Evolutionary conservation across 2,113 vertebrate species (phyloP).

Genomic region (Numida meleagris): DNA sequence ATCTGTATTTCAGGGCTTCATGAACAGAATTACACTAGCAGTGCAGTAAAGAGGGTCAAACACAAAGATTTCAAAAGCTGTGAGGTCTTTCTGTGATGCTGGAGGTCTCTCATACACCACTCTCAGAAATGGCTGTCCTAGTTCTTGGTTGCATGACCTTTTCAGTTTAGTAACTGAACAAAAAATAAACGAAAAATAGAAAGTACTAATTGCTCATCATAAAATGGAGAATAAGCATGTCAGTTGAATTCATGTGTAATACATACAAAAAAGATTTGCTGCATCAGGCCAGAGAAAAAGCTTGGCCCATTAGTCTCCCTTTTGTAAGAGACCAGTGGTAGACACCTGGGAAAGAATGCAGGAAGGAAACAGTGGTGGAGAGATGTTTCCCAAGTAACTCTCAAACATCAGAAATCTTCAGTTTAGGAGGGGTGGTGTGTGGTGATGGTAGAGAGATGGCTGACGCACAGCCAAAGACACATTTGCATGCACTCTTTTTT

Average conservation of each 20-base stretch:
- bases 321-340: neutral
- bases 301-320: neutral
- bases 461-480: neutral
- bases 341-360: neutral
- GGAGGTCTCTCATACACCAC: neutral
- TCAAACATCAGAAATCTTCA: neutral
- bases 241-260: neutral
- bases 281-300: neutral
- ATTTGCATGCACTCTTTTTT: neutral
- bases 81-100: neutral
- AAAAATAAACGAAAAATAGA: neutral
- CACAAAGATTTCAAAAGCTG: neutral
- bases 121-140: fast-evolving
- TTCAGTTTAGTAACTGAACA: neutral
- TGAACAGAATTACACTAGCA: neutral
- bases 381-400: neutral
- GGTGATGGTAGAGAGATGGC: neutral
- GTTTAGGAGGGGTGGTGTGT: neutral
- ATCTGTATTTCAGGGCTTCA: neutral
- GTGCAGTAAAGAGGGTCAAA: neutral
- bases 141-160: neutral
- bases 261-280: neutral
- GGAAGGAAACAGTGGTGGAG: neutral
- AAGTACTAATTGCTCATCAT: neutral
- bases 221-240: neutral